Conservation (phyloP, 23 tunicate species). For the Diplosoma virens region DNA sequence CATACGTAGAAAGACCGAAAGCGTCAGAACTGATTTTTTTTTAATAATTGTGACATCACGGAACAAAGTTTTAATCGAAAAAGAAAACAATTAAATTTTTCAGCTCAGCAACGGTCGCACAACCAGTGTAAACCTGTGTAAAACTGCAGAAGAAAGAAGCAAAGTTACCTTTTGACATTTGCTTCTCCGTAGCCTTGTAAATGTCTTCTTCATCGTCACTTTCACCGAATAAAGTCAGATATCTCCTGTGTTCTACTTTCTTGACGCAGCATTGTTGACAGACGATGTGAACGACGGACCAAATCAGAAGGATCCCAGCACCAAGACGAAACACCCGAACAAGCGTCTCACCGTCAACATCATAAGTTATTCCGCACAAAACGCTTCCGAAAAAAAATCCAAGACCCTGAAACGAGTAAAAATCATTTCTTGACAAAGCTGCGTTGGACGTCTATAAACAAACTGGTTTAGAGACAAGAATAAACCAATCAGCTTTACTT, state of each 20-base stretch:
- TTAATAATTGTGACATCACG: too few species aligned
- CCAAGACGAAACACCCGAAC: conserved; percentile 41
- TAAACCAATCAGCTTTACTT: conserved; percentile 26
- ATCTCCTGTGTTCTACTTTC: background rate
- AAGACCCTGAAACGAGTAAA: conserved; percentile 47
- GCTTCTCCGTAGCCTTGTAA: background rate
- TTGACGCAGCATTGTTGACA: conserved; percentile 48
- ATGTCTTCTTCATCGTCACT: conserved; percentile 46
- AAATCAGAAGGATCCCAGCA: conserved; percentile 15
- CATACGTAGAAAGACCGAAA: too few species aligned
- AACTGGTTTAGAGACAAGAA: too few species aligned
- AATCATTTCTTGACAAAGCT: background rate
- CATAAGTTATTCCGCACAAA: conserved; percentile 53
- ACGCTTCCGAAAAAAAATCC: conserved; percentile 68
- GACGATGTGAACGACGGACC: conserved; percentile 49
- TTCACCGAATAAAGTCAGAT: conserved; percentile 52
- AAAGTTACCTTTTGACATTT: too few species aligned
- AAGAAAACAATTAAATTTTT: too few species aligned
- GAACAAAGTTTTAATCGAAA: too few species aligned
- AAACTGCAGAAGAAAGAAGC: too few species aligned
- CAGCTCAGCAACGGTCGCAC: too few species aligned
- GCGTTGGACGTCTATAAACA: background rate
- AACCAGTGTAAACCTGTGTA: too few species aligned
- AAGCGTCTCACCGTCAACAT: conserved; percentile 36
- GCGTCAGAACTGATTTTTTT: too few species aligned